These are phyloP conservation scores for Ooceraea biroi DNA, from an alignment of 1,140 invertebrate genomes.

Conservation along the genomic window DNA sequence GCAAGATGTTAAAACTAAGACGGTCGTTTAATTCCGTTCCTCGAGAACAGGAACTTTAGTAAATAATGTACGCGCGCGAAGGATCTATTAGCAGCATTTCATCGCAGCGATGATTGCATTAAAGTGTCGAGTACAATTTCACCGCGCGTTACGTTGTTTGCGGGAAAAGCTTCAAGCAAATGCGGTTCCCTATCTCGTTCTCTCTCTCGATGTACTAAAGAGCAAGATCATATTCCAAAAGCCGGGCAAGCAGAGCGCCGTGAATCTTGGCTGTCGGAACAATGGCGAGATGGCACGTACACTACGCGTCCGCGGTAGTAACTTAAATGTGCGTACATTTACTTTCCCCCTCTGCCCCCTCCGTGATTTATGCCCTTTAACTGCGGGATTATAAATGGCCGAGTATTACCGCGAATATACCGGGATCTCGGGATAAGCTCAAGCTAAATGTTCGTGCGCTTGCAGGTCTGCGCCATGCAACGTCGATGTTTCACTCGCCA, in stretches of 20 bases:
- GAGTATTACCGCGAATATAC: constrained; percentile 66
- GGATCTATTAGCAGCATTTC: constrained; percentile 47
- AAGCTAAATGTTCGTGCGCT: constrained; percentile 56
- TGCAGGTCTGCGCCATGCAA: constrained; percentile 58
- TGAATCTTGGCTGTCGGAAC: constrained; percentile 56
- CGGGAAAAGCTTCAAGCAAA: constrained; percentile 44
- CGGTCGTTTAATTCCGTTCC: constrained; percentile 6
- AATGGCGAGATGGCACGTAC: constrained; percentile 62
- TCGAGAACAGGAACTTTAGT: constrained; percentile 32
- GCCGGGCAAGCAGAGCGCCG: constrained; percentile 44
- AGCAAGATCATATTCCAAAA: constrained; percentile 62
- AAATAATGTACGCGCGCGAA: constrained; percentile 46
- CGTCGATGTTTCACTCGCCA: constrained; percentile 51
- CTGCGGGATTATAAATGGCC: constrained; percentile 65
- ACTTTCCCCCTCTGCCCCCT: too few relatives aligned
- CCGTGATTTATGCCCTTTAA: constrained; percentile 66
- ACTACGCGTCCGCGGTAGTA: constrained; percentile 57
- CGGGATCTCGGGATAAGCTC: constrained; percentile 60
- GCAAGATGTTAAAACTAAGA: constrained; percentile 5
- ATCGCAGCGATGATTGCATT: constrained; percentile 46
- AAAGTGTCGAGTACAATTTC: constrained; percentile 53
- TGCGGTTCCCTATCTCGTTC: not conserved
- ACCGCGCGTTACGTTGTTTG: constrained; percentile 42
- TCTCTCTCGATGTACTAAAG: constrained; percentile 28
- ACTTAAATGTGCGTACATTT: constrained; percentile 64